Conservation (phyloP, 2,888 invertebrate genomes). For the Papilio gigon region DNA sequence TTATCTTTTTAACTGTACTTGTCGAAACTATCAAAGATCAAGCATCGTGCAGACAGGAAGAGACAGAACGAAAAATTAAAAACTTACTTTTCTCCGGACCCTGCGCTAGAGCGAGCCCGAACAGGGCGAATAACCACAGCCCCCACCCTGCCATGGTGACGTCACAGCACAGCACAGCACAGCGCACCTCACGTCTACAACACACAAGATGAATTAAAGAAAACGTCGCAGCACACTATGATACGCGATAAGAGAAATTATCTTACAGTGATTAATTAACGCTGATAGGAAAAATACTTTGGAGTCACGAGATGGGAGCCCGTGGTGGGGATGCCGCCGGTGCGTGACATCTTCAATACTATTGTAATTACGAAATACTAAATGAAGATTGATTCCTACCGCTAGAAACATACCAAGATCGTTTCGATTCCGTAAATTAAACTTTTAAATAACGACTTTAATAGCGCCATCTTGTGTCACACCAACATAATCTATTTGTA, state of each 20-base stretch:
- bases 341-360: conserved; percentile 3
- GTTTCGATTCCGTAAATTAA: no score
- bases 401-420: not conserved
- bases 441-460: not conserved
- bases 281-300: conserved; percentile 71
- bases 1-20: not conserved
- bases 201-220: conserved; percentile 59
- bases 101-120: conserved; percentile 56
- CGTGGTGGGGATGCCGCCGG: conserved; percentile 45
- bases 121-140: conserved; percentile 54
- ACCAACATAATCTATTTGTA: not conserved
- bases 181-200: conserved; percentile 63
- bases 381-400: not conserved
- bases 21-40: not conserved
- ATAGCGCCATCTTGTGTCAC: not conserved
- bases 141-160: conserved; percentile 51
- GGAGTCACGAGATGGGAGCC: conserved; percentile 70
- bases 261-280: conserved; percentile 68
- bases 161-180: conserved; percentile 46
- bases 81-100: conserved; percentile 69
- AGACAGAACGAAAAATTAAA: not conserved
- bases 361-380: conserved; percentile 5
- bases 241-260: conserved; percentile 69
- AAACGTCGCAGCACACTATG: conserved; percentile 50
- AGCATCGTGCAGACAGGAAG: not conserved